Percentiles rank a stretch among this genome's conserved stretches.
phyloP scores from a whole-genome alignment of 2,113 vertebrate genomes.

The Istiophorus platypterus region DNA sequence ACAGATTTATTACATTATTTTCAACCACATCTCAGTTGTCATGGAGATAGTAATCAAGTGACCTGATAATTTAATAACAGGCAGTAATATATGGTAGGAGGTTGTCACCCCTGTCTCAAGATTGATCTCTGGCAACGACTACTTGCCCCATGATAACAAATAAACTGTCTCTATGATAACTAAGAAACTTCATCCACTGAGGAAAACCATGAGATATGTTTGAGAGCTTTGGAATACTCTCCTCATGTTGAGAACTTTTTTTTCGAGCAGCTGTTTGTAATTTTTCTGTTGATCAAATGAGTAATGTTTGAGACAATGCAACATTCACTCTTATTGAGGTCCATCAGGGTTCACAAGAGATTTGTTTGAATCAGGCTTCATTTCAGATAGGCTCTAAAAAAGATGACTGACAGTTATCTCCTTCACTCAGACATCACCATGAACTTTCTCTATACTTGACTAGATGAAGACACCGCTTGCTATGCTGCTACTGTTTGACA shows the following conservation, averaged over 20 bases:
- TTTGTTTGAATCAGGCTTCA: background rate
- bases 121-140: background rate
- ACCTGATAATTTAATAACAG: background rate
- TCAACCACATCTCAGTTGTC: background rate
- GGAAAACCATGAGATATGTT: background rate
- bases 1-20: background rate
- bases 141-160: background rate
- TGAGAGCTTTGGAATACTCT: background rate
- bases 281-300: too few relatives aligned
- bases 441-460: background rate
- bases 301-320: background rate
- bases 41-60: background rate
- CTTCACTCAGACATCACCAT: slow-evolving; percentile 6
- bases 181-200: background rate
- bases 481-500: background rate
- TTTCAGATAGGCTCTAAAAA: background rate
- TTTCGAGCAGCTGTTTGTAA: too few relatives aligned
- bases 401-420: slow-evolving; percentile 5
- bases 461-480: slow-evolving; percentile 8
- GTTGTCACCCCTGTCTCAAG: background rate
- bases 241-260: too few relatives aligned
- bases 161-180: slow-evolving; percentile 6
- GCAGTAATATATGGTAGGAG: too few relatives aligned
- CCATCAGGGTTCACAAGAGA: background rate
- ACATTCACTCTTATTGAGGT: background rate